Base-by-base conservation (phyloP, 2,888 invertebrate genomes). In the Drosophila meridiana region DNA sequence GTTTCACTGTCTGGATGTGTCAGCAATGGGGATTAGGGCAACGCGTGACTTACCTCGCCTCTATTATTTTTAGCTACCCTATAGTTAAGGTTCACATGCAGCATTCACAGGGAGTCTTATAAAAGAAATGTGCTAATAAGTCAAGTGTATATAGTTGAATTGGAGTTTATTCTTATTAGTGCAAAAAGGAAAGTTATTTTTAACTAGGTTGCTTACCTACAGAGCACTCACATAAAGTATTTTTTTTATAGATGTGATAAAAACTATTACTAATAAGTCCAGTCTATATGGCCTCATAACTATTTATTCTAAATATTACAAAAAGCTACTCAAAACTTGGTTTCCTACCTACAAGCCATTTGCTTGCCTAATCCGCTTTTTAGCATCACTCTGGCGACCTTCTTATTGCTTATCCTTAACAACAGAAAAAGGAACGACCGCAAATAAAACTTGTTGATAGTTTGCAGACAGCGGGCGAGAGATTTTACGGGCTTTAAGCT, bases 401-500 rank as follows among this genome's bases (percentile, higher is more conserved):
- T 47, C 26, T 28, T 53, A 40, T 34, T 34, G 30, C 30, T 30
- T 14, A 14, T 5, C 6, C n/a, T 9, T 13, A 34, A 52, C 50
- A 32, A 32, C 20, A 26, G 34, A 34, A 45, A 48, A 62, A 63
- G 59, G 59, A 42, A 47, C 42, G 50, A 40, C 42, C 42, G 8
- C 42, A 63, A 34, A 60, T 38, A 57, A 55, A 73, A 86, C 84
- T 86, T 88, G 87, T 88, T 89, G 88, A 84, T 87, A 78, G 79
- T 76, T 73, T 43, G 42, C 60, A 55, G 65, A 65, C 67, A 72
- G 48, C 32, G 65, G 57, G 70, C 55, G 38, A 32, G 26, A 36
- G 53, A 30, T 28, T 45, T 59, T 50, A 56, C 36, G 66, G 71
- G 43, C 69, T 75, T 75, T 47, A 70, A 83, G 73, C 47, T 42